Base-by-base conservation (phyloP, 2,888 invertebrate genomes). In the Xestia sexstrigata region DNA sequence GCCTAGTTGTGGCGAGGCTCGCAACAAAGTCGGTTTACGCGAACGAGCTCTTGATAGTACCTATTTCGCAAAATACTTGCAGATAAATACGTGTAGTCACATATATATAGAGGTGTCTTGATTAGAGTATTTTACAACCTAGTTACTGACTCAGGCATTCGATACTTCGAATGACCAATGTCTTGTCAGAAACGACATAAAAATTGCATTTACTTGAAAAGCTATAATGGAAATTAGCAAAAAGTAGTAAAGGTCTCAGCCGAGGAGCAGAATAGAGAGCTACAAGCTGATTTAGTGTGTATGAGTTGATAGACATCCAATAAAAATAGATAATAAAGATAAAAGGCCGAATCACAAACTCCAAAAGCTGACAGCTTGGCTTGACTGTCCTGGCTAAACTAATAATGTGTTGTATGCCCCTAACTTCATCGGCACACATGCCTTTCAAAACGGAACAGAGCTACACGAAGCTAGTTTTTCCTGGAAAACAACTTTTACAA, bases 1-100 rank as follows among this genome's bases (percentile, higher is more conserved):
- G 70, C 42, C 62, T 58, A 0, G 52, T 63, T 74, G 39, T 23
- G 30, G 81, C 74, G 30, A 8, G 52, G 47, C 58, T 47, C 6
- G 58, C 65, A 35, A 66, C 47, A 69, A 17, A 45, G 26, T 45
- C 13, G 0, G 13, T 69, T 69, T 35, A 63, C 35, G 39, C 20
- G 3, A 35, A 30, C 23, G 2, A 45, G 45, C 69, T 60, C 39
- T 30, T 68, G 23, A 47, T 26, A n/a, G 55, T 23, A 26, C 2
- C 11, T 23, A 23, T 3, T n/a, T 62, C 20, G 26, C 35, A 15
- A 35, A 35, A 30, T 35, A 30, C 30, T 35, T 1, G 20, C 35
- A 20, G 35, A 35, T 65, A n/a, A n/a, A 65, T 2, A n/a, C 63
- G 11, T 13, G 13, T n/a, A 13, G 6, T n/a, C 7, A 63, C 8